These are phyloP conservation scores for Odontomyia ornata DNA, from an alignment of 2,888 invertebrate genomes.

Conservation along the genomic window DNA sequence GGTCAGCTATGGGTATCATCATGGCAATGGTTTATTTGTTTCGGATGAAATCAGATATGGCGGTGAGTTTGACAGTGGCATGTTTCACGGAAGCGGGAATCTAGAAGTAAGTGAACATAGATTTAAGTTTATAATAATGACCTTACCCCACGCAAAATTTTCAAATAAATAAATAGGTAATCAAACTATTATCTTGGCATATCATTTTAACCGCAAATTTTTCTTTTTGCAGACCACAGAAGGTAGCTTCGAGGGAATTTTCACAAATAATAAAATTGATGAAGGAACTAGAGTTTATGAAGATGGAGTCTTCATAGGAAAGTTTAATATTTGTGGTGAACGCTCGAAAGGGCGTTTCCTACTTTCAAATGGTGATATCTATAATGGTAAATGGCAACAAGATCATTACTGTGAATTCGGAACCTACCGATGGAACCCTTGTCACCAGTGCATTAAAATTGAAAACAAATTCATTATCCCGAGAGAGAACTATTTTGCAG, in stretches of 20 bases:
- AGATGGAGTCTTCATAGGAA: conserved; percentile 40
- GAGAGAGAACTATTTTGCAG: conserved; percentile 14
- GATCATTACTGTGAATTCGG: conserved; percentile 45
- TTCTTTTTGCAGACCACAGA: conserved; percentile 2
- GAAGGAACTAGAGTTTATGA: conserved; percentile 22
- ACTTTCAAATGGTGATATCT: conserved; percentile 34
- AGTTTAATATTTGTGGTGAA: conserved; percentile 33
- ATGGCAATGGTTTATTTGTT: conserved; percentile 38
- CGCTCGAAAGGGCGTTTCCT: conserved; percentile 34
- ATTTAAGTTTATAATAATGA: too few species aligned
- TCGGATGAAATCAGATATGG: conserved; percentile 31
- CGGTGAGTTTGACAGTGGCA: conserved; percentile 34
- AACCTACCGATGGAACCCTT: conserved; percentile 39
- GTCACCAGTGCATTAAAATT: background rate
- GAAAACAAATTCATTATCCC: conserved; percentile 16
- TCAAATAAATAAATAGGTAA: too few species aligned
- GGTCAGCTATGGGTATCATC: conserved; percentile 32
- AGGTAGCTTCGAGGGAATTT: conserved; percentile 27
- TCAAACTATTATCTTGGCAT: too few species aligned
- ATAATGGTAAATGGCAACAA: conserved; percentile 41
- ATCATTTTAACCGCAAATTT: too few species aligned
- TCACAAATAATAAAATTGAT: conserved; percentile 12
- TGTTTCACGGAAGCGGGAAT: conserved; percentile 41
- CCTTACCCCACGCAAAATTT: too few species aligned
- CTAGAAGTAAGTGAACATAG: conserved; percentile 12